phyloP scores from a whole-genome alignment of 2,797 vertebrate species.

The Brachyrhaphis roseni region DNA sequence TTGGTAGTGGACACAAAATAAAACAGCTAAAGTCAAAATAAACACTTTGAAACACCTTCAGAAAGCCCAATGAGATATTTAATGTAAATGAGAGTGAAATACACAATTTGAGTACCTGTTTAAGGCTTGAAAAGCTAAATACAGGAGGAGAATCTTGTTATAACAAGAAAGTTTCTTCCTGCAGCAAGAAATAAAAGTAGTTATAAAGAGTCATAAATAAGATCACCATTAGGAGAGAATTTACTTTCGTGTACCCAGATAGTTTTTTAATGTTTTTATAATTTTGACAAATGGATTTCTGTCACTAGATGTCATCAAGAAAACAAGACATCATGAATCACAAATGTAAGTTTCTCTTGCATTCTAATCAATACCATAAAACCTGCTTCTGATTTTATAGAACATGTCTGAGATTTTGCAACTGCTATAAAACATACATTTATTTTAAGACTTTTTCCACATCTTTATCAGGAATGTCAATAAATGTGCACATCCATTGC shows the following conservation, averaged over 20 bases:
- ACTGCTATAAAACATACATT: not conserved
- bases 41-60: not conserved
- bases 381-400: not conserved
- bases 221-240: not conserved
- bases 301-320: not conserved
- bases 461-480: slow-evolving; percentile 1
- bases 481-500: not conserved
- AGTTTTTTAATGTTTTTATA: not conserved
- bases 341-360: not conserved
- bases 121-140: not conserved
- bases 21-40: not conserved
- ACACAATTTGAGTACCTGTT: not conserved
- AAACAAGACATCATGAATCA: not conserved
- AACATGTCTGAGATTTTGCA: not conserved
- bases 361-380: not conserved
- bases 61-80: not conserved
- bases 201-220: not conserved
- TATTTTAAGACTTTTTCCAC: not conserved
- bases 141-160: not conserved
- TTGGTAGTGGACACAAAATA: not conserved
- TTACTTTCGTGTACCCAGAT: not conserved
- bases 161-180: not conserved
- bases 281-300: not conserved
- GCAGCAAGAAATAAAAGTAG: not conserved
- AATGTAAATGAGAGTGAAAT: not conserved